Evolutionary conservation across 2,113 vertebrate genomes (phyloP).

Genomic region (Osmerus mordax): DNA sequence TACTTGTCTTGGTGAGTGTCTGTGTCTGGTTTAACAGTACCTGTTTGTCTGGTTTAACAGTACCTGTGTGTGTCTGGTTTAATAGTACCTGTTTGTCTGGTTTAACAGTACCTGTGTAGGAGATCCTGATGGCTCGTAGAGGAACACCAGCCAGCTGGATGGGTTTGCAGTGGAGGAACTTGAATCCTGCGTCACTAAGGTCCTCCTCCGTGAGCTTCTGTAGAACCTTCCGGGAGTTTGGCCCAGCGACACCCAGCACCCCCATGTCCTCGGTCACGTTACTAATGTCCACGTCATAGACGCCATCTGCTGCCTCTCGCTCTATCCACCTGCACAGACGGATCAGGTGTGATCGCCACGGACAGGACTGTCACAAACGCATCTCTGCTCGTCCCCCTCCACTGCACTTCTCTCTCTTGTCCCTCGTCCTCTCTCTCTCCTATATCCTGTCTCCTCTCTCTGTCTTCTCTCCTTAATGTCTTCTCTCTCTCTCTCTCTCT

Average conservation of each 20-base stretch:
- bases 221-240: constrained; percentile 82
- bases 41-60: not conserved
- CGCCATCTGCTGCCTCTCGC: constrained; percentile 67
- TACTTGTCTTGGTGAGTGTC: not conserved
- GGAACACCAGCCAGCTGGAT: constrained; percentile 76
- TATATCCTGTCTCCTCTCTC: too few species aligned
- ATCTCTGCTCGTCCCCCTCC: too few species aligned
- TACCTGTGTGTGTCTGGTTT: not conserved
- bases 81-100: not conserved
- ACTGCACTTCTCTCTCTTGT: too few species aligned
- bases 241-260: constrained; percentile 88
- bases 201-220: constrained; percentile 88
- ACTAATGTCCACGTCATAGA: constrained; percentile 78
- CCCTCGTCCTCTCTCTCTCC: too few species aligned
- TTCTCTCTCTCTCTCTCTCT: too few species aligned
- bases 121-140: constrained; percentile 89
- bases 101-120: constrained; percentile 84
- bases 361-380: too few species aligned
- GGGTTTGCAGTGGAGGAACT: constrained; percentile 85
- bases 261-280: constrained; percentile 88
- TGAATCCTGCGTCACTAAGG: constrained; percentile 81
- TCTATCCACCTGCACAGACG: constrained; percentile 85
- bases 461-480: too few species aligned
- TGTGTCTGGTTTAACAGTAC: not conserved
- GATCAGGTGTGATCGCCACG: not conserved